These are phyloP conservation scores for Daktulosphaira vitifoliae DNA, from an alignment of 1,140 invertebrate species.

Conservation along the genomic window DNA sequence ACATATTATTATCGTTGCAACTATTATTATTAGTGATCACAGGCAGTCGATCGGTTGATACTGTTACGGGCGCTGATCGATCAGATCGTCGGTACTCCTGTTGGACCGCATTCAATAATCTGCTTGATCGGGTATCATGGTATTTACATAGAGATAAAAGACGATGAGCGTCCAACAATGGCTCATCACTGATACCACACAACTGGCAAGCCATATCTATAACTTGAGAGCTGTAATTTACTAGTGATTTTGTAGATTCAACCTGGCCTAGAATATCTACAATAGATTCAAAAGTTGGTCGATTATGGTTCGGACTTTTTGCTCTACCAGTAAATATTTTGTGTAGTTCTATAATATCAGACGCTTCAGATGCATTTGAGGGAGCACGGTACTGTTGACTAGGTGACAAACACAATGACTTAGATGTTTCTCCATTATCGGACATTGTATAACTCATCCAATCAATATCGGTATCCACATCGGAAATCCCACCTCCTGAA, in stretches of 20 bases:
- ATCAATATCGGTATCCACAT: constrained; percentile 14
- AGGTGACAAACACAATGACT: constrained; percentile 56
- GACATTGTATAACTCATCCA: constrained; percentile 5
- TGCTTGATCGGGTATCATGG: constrained; percentile 27
- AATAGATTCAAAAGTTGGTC: background rate
- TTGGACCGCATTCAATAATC: constrained; percentile 18
- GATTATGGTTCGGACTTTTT: constrained; percentile 49
- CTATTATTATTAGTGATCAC: background rate
- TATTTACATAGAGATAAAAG: constrained; percentile 29
- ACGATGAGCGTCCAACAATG: constrained; percentile 30
- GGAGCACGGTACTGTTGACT: constrained; percentile 48
- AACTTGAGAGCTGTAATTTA: constrained; percentile 52
- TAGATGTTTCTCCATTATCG: constrained; percentile 26
- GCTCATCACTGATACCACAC: constrained; percentile 24
- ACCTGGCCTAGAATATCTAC: constrained; percentile 33
- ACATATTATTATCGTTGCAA: constrained; percentile 22
- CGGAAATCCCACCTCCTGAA: constrained; percentile 27
- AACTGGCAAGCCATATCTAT: constrained; percentile 47
- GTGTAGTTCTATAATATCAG: constrained; percentile 57
- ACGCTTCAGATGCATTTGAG: constrained; percentile 46
- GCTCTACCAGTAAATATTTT: constrained; percentile 56
- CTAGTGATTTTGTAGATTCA: constrained; percentile 56
- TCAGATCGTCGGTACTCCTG: background rate
- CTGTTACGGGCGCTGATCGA: constrained; percentile 4
- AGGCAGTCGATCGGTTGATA: background rate